phyloP scores from a whole-genome alignment of 2,797 vertebrate genomes.

The Sandelia bainsii region DNA sequence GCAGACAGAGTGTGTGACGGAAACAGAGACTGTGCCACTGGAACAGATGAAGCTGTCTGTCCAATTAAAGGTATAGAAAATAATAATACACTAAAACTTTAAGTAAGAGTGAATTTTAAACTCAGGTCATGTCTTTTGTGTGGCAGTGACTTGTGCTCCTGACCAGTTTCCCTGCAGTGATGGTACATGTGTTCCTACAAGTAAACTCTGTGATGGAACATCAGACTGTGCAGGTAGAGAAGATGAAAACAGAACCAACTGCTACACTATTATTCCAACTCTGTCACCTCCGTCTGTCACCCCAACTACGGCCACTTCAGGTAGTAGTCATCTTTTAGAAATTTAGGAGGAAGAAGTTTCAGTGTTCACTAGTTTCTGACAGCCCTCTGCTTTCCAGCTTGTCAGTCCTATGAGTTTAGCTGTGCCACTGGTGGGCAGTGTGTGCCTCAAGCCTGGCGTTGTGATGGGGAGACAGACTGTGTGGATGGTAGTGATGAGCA shows the following conservation, averaged over 20 bases:
- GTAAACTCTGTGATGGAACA: slow-evolving; percentile 83
- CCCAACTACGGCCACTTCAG: slow-evolving; percentile 24
- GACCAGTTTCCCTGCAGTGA: slow-evolving; percentile 84
- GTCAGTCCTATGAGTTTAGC: slow-evolving; percentile 84
- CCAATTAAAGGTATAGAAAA: slow-evolving; percentile 80
- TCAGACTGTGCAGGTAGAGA: slow-evolving; percentile 84
- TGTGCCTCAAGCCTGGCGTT: slow-evolving; percentile 88
- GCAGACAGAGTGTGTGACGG: slow-evolving; percentile 86
- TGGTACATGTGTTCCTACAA: slow-evolving; percentile 76
- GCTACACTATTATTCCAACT: slow-evolving; percentile 35
- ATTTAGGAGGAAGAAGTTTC: neutral
- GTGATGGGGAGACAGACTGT: slow-evolving; percentile 91
- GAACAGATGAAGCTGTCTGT: slow-evolving; percentile 89
- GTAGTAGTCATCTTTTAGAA: slow-evolving; percentile 49
- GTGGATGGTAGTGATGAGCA: slow-evolving; percentile 87
- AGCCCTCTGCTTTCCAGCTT: slow-evolving; percentile 53
- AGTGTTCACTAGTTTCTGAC: neutral
- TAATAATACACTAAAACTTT: neutral
- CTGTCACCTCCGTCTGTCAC: slow-evolving; percentile 32
- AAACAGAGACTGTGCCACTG: slow-evolving; percentile 82
- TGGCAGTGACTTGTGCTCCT: slow-evolving; percentile 80
- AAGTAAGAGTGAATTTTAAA: neutral
- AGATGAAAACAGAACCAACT: slow-evolving; percentile 82
- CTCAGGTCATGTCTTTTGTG: neutral
- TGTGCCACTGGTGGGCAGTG: slow-evolving; percentile 86